Evolutionary conservation across 1,140 invertebrate genomes (phyloP), one percentile per base, ranked within the genome.

Genomic region (Drosophila parabipectinata): DNA sequence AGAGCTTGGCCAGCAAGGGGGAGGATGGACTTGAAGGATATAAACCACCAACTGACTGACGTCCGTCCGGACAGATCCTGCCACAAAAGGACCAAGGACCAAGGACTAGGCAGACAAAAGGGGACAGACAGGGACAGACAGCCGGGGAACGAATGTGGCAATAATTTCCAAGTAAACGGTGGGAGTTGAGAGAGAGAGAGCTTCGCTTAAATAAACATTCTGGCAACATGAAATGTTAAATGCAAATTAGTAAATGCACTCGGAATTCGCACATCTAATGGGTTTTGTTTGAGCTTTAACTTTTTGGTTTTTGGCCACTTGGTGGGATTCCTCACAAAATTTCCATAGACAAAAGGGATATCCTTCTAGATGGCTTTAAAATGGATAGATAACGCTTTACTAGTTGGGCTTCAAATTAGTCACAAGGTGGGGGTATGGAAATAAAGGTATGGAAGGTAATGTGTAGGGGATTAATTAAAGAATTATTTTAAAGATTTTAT

Each of bases 141-240:
- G 18, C 18, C 18, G 18, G 18, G 18, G 18, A 18, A 18, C 2
- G 28, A 26, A 4, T 28, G 37, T 24, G 9, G 21, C 63, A 57
- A 69, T 69, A 41, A 57, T 71, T 71, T 71, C 18, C 44, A 39
- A 26, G 32, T 32, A 47, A 56, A 69, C 24, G 32, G 34, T 14
- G 50, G 9, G 14, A 30, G 15, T 18, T n/a, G 26, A 8, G 10
- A 47, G 10, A 56, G 63, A 8, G 10, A 47, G 10, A 56, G 63
- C 18, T 41, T 39, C 26, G 34, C 44, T 30, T 69, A 41, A 68
- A 69, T 56, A 69, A 68, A 56, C 18, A 69, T 69, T 4, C n/a
- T 0, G 39, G 18, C 18, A 8, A 32, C 28, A 8, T 51, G 28
- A 6, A 47, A 47, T 47, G 44, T 18, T 15, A 44, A 44, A 44